Base-by-base conservation (phyloP, 2,113 vertebrate genomes). In the Upupa epops region DNA sequence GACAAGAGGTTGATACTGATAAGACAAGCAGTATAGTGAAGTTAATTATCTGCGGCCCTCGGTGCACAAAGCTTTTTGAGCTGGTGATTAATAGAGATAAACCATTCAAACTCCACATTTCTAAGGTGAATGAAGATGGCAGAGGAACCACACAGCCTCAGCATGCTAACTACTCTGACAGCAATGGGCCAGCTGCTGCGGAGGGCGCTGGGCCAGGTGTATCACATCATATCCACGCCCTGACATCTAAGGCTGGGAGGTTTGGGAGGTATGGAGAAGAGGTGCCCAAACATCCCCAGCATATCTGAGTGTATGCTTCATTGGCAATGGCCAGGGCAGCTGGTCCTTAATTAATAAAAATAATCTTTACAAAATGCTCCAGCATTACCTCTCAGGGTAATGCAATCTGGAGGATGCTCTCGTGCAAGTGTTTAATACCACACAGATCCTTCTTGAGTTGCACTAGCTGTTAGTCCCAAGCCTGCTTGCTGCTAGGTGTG, bases 1-100 rank as follows among this genome's bases (percentile, higher is more conserved):
- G 92, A 97, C 92, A 97, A 97, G 98, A 98, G 98, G 96, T 98
- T 97, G 97, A 97, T 97, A 97, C 97, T 97, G 97, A 97, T 97
- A 96, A 96, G 96, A 96, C 96, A 97, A 95, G 94, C 95, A 96
- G 95, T 94, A 97, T 95, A 96, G 97, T 93, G 94, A 95, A 96
- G 96, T 96, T 95, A 96, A 97, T 97, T 97, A 96, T 97, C 95
- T 96, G 92, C 42, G 72, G 94, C 93, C 95, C 81, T 95, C 89
- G 94, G 94, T 97, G 96, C 96, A 97, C 96, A 96, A 96, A 97
- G 96, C 96, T 96, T 94, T 96, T 97, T 96, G 94, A 96, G 92
- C 92, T 93, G 92, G 95, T 97, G 96, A 97, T 97, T 95, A 96
- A 97, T 94, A 94, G 96, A 97, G 96, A 97, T 97, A 97, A 97